Evolutionary conservation across 2,113 vertebrate genomes (phyloP), one percentile per base, ranked within the genome.

Genomic region (Perca flavescens): DNA sequence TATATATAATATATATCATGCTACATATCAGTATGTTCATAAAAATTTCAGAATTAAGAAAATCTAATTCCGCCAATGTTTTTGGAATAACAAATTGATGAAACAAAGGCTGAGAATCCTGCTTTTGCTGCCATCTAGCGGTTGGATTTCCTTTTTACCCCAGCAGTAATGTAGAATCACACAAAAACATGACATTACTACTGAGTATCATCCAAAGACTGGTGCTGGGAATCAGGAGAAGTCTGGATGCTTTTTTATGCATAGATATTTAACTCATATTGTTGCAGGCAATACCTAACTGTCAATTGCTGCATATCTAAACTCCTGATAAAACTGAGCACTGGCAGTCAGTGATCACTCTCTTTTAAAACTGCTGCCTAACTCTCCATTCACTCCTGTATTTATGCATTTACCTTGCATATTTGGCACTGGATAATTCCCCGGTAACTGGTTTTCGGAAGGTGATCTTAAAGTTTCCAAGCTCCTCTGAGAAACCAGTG

Each of bases 391-490:
- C 62, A 57, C 0, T 8, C 40, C 6, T 85, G 25, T 19, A 40
- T 58, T 83, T 13, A 34, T 68, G n/a, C 3, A 69, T 43, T 82
- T 95, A 98, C 98, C 96, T 97, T 88, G 96, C 95, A 7, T 97
- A 95, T 85, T 96, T 97, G 2, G 86, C 83, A 9, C 71, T 84
- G 9, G 92, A 88, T 14, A 94, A 89, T 0, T 91, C 92, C 54
- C 94, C 96, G 0, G 63, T 89, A 0, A 96, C 95, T 34, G 98
- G 97, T 58, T 92, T 94, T 60, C 95, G 83, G 87, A 99, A 97
- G 25, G 95, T 96, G 86, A 99, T 83, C 40, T 95, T 97, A 89
- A 99, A 99, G 85, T 93, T 90, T 1, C 98, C 97, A 2, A 99
- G 96, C 82, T 99, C 98, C 76, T 96, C 96, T 0, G 97, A 95